Evolutionary conservation across 2,888 invertebrate species (phyloP), one percentile per base, ranked within the genome.

Genomic region (Ormyrus rosae): DNA sequence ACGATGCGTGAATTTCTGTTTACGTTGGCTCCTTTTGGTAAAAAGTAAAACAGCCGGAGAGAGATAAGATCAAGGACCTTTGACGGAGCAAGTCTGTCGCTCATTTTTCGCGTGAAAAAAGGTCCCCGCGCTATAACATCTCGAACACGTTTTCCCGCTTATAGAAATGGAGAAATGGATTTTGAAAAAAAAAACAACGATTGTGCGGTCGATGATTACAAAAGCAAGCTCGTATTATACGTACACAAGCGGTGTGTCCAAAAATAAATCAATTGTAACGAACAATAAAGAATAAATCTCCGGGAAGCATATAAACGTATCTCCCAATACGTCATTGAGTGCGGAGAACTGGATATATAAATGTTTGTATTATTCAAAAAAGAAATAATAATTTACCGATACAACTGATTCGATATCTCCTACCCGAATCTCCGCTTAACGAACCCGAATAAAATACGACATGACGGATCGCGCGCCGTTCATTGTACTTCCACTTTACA

Each of bases 311-410:
- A 53, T 8, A 68, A 72, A 1, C 58, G 45, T 51, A 75, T 70
- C 56, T 80, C 19, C 34, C 8, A 11, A 61, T 13, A 58, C 51
- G 64, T 75, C 70, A 69, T 64, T 63, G 11, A 34, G 11, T 2
- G 55, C 68, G n/a, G 51, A 58, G 58, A 64, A 70, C 55, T 53
- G 48, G 19, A 69, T 64, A 19, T 51, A 51, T 45, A 69, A 64
- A 70, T 64, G 51, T 74, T 64, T 74, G 51, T n/a, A 53, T 58
- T 64, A 60, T 56, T 51, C 6, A 53, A 53, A 65, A 72, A 61
- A 71, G 53, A 61, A 80, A 80, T 68, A 72, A 72, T 76, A 76
- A 76, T 72, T 72, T 63, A 72, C 11, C 65, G 63, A 72, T 58
- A 53, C 6, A 67, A 64, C 3, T n/a, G 56, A 67, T 50, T 61